Conservation (phyloP, 2,797 vertebrate species). For the Dendrocincla tyrannina region DNA sequence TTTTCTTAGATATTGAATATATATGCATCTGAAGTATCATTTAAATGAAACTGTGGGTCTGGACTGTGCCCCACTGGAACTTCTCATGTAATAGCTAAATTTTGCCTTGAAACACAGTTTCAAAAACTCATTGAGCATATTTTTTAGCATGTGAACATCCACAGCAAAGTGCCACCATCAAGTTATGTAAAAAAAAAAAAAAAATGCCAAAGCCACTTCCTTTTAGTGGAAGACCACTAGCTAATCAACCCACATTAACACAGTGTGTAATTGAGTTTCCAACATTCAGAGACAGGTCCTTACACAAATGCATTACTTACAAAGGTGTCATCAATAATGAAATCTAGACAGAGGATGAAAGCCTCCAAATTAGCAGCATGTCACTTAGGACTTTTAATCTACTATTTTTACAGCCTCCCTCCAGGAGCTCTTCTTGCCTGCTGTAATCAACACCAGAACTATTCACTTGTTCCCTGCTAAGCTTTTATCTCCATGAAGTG, state of each 20-base stretch:
- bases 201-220: neutral
- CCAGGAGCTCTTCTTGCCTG: conserved; percentile 62
- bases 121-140: neutral
- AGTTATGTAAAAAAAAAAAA: neutral
- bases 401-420: conserved; percentile 71
- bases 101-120: neutral
- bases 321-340: conserved; percentile 64
- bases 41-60: neutral
- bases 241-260: conserved; percentile 40
- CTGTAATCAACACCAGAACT: conserved; percentile 62
- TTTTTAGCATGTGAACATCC: neutral
- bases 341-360: conserved; percentile 61
- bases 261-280: conserved; percentile 53
- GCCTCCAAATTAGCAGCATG: conserved; percentile 61
- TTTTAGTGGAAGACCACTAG: neutral
- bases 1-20: neutral
- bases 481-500: conserved; percentile 69
- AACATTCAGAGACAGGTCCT: conserved; percentile 28
- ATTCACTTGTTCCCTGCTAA: conserved; percentile 66
- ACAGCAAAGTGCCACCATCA: neutral
- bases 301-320: conserved; percentile 48
- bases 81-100: neutral
- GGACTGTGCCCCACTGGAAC: neutral
- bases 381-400: conserved; percentile 62
- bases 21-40: neutral